Evolutionary conservation across 1,140 invertebrate species (phyloP).

Genomic region (Schlechtendalia chinensis): DNA sequence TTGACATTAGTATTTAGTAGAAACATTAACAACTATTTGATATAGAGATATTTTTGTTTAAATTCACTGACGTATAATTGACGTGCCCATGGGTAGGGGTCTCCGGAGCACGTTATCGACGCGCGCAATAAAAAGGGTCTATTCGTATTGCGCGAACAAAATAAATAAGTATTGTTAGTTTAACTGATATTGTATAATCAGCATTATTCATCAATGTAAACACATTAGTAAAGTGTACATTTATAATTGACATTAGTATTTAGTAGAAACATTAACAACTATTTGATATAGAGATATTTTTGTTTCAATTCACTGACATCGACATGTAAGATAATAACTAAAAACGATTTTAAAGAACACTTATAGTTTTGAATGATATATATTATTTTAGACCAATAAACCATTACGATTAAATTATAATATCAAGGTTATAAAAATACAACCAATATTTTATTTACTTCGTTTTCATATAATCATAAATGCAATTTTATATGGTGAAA

Average conservation of each 20-base stretch:
- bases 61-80: background rate
- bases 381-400: background rate
- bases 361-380: background rate
- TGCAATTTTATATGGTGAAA: too few species aligned
- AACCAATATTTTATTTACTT: too few species aligned
- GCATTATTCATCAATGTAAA: background rate
- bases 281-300: background rate
- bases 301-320: background rate
- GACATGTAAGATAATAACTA: background rate
- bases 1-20: background rate
- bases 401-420: background rate
- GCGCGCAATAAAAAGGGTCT: too few species aligned
- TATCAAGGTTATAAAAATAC: too few species aligned
- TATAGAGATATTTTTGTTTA: constrained; percentile 1
- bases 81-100: too few species aligned
- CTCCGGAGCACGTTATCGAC: too few species aligned
- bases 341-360: background rate
- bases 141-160: too few species aligned
- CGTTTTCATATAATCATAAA: too few species aligned
- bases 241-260: background rate
- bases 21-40: constrained; percentile 1
- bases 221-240: background rate
- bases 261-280: background rate
- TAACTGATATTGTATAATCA: constrained; percentile 1
- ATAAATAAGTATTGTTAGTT: too few species aligned